Evolutionary conservation across 2,888 invertebrate genomes (phyloP).

Genomic region (Platypus cylindrus): DNA sequence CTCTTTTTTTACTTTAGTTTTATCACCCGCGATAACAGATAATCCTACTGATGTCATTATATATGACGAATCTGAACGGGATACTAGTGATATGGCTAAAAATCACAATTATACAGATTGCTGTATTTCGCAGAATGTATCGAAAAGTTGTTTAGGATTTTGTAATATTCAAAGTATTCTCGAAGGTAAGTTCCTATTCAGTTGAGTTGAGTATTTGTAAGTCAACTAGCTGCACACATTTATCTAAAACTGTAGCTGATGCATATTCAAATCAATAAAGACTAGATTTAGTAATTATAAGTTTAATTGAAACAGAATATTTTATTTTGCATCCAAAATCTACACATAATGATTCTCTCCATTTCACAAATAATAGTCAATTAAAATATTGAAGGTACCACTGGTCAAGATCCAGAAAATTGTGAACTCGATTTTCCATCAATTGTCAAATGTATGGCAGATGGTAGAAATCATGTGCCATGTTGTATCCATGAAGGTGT

Average conservation of each 20-base stretch:
- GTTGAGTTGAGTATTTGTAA: too few relatives aligned
- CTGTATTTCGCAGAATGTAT: conserved; percentile 57
- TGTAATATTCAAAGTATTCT: conserved; percentile 57
- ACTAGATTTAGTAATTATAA: too few relatives aligned
- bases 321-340: too few relatives aligned
- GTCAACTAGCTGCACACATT: too few relatives aligned
- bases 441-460: conserved; percentile 68
- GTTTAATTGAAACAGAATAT: too few relatives aligned
- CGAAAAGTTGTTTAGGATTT: conserved; percentile 62
- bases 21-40: conserved; percentile 42
- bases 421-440: conserved; percentile 71
- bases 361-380: too few relatives aligned
- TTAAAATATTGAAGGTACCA: too few relatives aligned
- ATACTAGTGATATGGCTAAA: conserved; percentile 31
- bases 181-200: conserved; percentile 29
- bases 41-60: conserved; percentile 28
- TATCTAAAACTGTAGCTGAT: too few relatives aligned
- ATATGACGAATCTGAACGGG: conserved; percentile 19
- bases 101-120: conserved; percentile 73
- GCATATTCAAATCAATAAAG: too few relatives aligned
- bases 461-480: conserved; percentile 74
- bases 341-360: too few relatives aligned
- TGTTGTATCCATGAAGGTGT: conserved; percentile 72
- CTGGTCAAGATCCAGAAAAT: conserved; percentile 67
- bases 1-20: conserved; percentile 35